Conservation (phyloP, 2,888 invertebrate species). For the Leptinotarsa juncta region DNA sequence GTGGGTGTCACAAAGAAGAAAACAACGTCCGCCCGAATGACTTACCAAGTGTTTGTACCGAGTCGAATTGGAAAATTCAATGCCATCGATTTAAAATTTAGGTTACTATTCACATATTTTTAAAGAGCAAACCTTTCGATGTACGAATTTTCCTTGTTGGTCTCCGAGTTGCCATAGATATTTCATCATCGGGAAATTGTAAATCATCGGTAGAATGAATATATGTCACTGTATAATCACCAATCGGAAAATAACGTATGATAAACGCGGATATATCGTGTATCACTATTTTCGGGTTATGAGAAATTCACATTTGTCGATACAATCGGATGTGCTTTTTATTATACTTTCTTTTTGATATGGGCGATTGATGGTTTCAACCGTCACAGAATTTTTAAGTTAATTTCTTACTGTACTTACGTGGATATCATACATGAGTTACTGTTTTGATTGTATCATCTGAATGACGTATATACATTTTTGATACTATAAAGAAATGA, state of each 20-base stretch:
- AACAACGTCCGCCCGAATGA: slow-evolving; percentile 36
- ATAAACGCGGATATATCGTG: not conserved
- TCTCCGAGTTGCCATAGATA: not conserved
- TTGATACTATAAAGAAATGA: too few species aligned
- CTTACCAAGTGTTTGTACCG: slow-evolving; percentile 28
- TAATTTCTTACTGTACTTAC: too few species aligned
- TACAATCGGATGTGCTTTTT: too few species aligned
- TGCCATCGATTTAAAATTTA: slow-evolving; percentile 24
- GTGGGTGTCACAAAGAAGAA: slow-evolving; percentile 42
- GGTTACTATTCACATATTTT: slow-evolving; percentile 22
- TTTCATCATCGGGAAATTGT: not conserved
- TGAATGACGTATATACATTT: too few species aligned
- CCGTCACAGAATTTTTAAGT: too few species aligned
- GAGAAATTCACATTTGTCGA: too few species aligned
- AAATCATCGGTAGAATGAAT: slow-evolving; percentile 1
- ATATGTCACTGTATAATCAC: not conserved
- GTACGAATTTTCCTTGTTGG: not conserved
- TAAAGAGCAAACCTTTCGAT: not conserved
- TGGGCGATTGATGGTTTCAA: too few species aligned
- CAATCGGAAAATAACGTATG: not conserved
- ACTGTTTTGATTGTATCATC: too few species aligned
- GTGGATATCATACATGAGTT: too few species aligned
- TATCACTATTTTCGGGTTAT: not conserved
- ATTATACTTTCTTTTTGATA: too few species aligned
- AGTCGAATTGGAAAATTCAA: slow-evolving; percentile 27